Evolutionary conservation across 2,113 vertebrate genomes (phyloP).

Genomic region (Microcebus murinus): DNA sequence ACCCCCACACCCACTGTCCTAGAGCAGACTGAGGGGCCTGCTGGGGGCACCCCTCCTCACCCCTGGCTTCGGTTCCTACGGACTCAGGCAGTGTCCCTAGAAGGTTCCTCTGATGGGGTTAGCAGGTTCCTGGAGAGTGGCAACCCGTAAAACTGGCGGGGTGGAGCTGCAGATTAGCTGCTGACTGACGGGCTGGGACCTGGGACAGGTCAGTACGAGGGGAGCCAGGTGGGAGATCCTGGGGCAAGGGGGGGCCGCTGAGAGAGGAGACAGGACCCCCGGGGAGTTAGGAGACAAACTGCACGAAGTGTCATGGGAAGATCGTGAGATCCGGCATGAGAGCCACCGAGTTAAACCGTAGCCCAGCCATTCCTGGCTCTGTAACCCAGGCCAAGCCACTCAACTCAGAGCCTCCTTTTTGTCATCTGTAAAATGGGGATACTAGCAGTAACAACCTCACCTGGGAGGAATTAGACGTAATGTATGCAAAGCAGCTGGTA

Average conservation of each 20-base stretch:
- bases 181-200: not conserved
- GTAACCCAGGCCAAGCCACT: not conserved
- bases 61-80: not conserved
- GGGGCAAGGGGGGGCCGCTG: not conserved
- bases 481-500: not conserved
- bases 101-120: not conserved
- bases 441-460: not conserved
- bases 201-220: not conserved
- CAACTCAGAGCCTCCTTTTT: not conserved
- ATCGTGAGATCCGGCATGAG: not conserved
- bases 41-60: not conserved
- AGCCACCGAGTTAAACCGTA: rapidly evolving
- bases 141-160: not conserved
- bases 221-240: not conserved
- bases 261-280: not conserved
- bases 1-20: not conserved
- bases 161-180: not conserved
- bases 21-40: not conserved
- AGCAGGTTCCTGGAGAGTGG: not conserved
- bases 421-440: slow-evolving; percentile 38
- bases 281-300: not conserved
- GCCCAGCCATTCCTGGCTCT: not conserved
- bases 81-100: not conserved
- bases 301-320: not conserved
- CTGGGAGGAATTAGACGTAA: not conserved